These are phyloP conservation scores for Pangasianodon hypophthalmus DNA, from an alignment of 2,113 vertebrate genomes.

Conservation along the genomic window DNA sequence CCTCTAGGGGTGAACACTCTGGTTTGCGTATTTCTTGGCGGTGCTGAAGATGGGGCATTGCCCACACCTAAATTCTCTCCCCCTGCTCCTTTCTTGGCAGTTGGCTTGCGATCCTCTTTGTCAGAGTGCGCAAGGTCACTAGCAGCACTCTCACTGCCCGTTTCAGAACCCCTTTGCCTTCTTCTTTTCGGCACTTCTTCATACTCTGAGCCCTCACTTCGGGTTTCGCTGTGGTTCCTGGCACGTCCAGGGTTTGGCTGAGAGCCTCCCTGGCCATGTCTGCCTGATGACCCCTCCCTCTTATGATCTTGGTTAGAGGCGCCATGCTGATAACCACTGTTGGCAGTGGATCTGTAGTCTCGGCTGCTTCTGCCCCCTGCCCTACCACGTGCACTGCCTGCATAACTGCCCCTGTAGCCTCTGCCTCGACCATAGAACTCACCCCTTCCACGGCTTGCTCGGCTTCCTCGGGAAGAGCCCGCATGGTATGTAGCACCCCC, in stretches of 20 bases:
- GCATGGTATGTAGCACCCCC: conserved; percentile 62
- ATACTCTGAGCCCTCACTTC: conserved; percentile 89
- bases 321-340: conserved; percentile 66
- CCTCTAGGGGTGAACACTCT: conserved; percentile 90
- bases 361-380: conserved; percentile 78
- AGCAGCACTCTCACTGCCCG: conserved; percentile 84
- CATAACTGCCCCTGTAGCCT: conserved; percentile 77
- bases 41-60: conserved; percentile 57
- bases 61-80: conserved; percentile 53
- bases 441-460: conserved; percentile 77
- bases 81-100: conserved; percentile 67
- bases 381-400: conserved; percentile 70
- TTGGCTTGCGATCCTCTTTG: conserved; percentile 79
- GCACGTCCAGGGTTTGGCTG: conserved; percentile 76
- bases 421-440: conserved; percentile 86
- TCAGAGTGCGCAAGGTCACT: conserved; percentile 83
- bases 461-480: conserved; percentile 63
- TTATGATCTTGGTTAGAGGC: conserved; percentile 74
- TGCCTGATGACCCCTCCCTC: conserved; percentile 64
- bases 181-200: conserved; percentile 91
- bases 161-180: conserved; percentile 86
- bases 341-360: conserved; percentile 76
- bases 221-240: conserved; percentile 86
- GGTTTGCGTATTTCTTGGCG: conserved; percentile 72
- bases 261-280: conserved; percentile 62